These are phyloP conservation scores for Alethe castanea DNA, from an alignment of 2,113 vertebrate genomes.

Conservation along the genomic window DNA sequence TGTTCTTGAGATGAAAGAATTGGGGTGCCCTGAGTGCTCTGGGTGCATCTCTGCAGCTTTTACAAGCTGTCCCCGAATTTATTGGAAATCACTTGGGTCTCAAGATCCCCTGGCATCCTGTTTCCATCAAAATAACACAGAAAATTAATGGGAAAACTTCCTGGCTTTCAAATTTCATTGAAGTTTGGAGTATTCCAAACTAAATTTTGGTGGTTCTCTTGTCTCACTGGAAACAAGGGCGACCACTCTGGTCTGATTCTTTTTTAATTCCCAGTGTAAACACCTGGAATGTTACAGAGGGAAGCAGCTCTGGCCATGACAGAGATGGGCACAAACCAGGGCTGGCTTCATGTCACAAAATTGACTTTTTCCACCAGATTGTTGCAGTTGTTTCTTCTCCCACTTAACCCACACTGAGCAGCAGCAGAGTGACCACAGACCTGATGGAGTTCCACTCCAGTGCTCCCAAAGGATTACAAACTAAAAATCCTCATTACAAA, in stretches of 20 bases:
- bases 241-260: not conserved
- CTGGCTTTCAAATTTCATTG: not conserved
- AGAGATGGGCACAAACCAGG: rapidly evolving
- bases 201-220: not conserved
- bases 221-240: not conserved
- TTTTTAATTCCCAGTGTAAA: not conserved
- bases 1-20: rapidly evolving
- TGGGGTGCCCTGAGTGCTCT: not conserved
- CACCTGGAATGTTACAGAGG: no score
- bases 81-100: rapidly evolving
- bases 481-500: not conserved
- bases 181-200: not conserved
- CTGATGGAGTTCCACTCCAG: not conserved
- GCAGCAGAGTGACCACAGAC: rapidly evolving
- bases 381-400: not conserved
- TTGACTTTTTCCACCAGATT: no score
- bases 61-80: no score
- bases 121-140: not conserved
- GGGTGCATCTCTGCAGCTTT: rapidly evolving
- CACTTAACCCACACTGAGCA: not conserved
- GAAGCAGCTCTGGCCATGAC: not conserved
- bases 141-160: rapidly evolving
- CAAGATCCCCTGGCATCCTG: not conserved
- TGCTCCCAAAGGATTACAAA: not conserved
- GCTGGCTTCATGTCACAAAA: not conserved